Evolutionary conservation across 2,113 vertebrate genomes (phyloP), one percentile per base, ranked within the genome.

Genomic region (Thalassarche chlororhynchos): DNA sequence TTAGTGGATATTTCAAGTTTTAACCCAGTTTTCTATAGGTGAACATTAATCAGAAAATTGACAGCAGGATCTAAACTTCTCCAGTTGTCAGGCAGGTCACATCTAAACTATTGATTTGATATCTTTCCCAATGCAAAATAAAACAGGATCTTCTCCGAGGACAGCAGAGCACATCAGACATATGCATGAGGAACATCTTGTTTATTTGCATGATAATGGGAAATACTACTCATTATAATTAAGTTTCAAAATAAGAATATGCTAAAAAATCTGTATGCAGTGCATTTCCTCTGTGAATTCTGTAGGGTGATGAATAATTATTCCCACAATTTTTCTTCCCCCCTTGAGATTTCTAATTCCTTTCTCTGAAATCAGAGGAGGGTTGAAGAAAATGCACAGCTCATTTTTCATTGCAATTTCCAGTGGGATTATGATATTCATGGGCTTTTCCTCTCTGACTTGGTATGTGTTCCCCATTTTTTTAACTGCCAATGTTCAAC

Each of bases 291-390:
- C 49, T 72, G 46, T 83, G 84, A 69, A 81, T 93, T 91, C 61
- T 89, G 36, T 82, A 79, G 52, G 40, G 62, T 69, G 60, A 88
- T 81, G 75, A 88, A 92, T 95, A 97, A 93, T 84, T 78, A 84
- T 36, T 85, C 44, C 47, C 38, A 76, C 28, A 80, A 34, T 23
- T 90, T 95, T 81, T 81, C 17, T 77, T 86, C 9, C 18, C 8
- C 55, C 89, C 83, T 86, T 91, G 88, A 38, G 65, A 72, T 55
- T 94, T 81, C 23, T 54, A 79, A 86, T 85, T 92, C 57, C 24
- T 86, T 92, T 90, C 66, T 51, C 32, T 70, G 74, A 85, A 95
- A 93, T 44, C n/a, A 87, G 7, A 90, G 11, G 8, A 79, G 23
- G 8, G 11, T 44, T 85, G 17, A 23, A 36, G 70, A 81, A 94